Evolutionary conservation across 2,888 invertebrate species (phyloP).

Genomic region (Cactoblastis cactorum): DNA sequence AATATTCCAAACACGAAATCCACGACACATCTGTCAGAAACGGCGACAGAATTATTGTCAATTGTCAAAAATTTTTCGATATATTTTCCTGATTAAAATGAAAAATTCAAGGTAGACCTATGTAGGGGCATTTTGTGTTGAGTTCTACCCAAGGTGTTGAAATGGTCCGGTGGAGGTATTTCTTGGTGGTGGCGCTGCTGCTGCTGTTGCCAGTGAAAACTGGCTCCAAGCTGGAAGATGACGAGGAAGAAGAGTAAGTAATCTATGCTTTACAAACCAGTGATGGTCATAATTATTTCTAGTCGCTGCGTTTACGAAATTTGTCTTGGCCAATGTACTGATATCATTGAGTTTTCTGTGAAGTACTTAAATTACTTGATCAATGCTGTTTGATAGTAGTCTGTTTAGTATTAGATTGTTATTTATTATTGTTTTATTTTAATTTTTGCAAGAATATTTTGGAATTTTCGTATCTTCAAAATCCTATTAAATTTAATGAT

Average conservation of each 20-base stretch:
- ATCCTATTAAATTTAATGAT: background rate
- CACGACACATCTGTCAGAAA: slow-evolving; percentile 42
- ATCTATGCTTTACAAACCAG: slow-evolving; percentile 10
- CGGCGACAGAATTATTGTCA: slow-evolving; percentile 39
- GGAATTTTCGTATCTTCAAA: too few species aligned
- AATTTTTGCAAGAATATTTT: too few species aligned
- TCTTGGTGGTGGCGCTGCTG: slow-evolving; percentile 54
- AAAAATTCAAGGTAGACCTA: slow-evolving; percentile 53
- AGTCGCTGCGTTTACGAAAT: background rate
- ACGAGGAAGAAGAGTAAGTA: slow-evolving; percentile 53
- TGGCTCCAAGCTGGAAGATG: slow-evolving; percentile 47
- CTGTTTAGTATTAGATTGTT: too few species aligned
- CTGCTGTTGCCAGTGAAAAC: slow-evolving; percentile 48
- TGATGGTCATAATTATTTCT: background rate
- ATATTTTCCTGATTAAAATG: slow-evolving; percentile 58
- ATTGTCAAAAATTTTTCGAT: slow-evolving; percentile 26
- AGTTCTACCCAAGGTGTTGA: slow-evolving; percentile 28
- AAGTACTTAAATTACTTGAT: too few species aligned
- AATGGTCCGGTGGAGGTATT: slow-evolving; percentile 65
- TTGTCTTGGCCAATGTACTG: too few species aligned
- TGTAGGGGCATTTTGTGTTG: slow-evolving; percentile 31
- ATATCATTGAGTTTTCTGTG: too few species aligned
- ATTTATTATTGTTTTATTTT: too few species aligned
- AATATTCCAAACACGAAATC: slow-evolving; percentile 59
- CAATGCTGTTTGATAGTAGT: too few species aligned